Conservation (phyloP, 2,888 invertebrate genomes). For the Ormyrus rosae region DNA sequence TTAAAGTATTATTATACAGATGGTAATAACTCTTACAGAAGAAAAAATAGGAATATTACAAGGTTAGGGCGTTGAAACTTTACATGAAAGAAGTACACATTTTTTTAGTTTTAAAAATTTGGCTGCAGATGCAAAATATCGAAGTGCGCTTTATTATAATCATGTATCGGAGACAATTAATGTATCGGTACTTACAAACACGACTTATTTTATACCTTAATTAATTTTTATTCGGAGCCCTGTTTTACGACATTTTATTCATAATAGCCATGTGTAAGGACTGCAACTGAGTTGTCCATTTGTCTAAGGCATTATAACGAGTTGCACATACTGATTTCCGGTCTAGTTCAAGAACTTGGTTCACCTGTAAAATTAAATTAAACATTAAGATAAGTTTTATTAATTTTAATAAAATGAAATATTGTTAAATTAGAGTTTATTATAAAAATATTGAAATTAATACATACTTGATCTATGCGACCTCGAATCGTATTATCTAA, state of each 20-base stretch:
- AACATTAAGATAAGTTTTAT: too few relatives aligned
- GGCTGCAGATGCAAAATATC: slow-evolving; percentile 51
- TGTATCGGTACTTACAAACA: slow-evolving; percentile 55
- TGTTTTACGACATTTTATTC: slow-evolving; percentile 90
- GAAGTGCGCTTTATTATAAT: slow-evolving; percentile 51
- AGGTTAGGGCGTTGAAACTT: slow-evolving; percentile 20
- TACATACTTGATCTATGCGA: slow-evolving; percentile 88
- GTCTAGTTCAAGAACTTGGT: slow-evolving; percentile 93
- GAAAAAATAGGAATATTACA: slow-evolving; percentile 20
- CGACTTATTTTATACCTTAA: slow-evolving; percentile 48
- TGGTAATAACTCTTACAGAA: background rate
- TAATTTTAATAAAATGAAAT: slow-evolving; percentile 8
- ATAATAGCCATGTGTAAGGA: slow-evolving; percentile 92
- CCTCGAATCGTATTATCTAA: slow-evolving; percentile 94
- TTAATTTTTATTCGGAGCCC: slow-evolving; percentile 35
- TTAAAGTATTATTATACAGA: background rate
- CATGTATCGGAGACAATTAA: slow-evolving; percentile 39
- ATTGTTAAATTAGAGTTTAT: slow-evolving; percentile 4
- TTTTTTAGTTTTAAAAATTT: slow-evolving; percentile 19
- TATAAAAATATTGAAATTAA: slow-evolving; percentile 76
- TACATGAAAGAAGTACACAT: slow-evolving; percentile 24
- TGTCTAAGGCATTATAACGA: slow-evolving; percentile 94
- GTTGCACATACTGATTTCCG: slow-evolving; percentile 88
- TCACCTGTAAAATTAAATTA: slow-evolving; percentile 79
- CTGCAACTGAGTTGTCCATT: slow-evolving; percentile 95